phyloP scores from a whole-genome alignment of 2,113 vertebrate genomes.

The Triplophysa dalaica region DNA sequence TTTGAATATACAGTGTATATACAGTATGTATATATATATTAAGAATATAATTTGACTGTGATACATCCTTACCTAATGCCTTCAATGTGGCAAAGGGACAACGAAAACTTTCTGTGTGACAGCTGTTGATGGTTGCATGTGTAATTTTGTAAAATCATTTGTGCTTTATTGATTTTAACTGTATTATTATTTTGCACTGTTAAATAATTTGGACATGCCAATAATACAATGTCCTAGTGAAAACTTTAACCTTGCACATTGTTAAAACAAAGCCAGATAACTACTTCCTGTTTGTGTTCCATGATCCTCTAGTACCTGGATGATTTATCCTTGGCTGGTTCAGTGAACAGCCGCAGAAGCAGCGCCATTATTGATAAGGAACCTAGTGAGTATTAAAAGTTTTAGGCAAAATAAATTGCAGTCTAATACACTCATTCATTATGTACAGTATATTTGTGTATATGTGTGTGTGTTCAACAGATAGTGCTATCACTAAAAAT shows the following conservation, averaged over 20 bases:
- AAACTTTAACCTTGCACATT: not conserved
- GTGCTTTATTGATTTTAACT: too few species aligned
- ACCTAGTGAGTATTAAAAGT: slow-evolving; percentile 67
- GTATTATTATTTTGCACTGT: too few species aligned
- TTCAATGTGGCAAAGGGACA: too few species aligned
- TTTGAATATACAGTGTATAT: not conserved
- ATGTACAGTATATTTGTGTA: not conserved
- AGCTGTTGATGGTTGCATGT: too few species aligned
- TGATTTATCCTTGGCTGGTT: slow-evolving; percentile 76
- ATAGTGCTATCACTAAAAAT: slow-evolving; percentile 77
- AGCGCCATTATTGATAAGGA: slow-evolving; percentile 85
- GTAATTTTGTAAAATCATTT: too few species aligned
- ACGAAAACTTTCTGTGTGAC: too few species aligned
- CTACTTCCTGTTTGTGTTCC: not conserved
- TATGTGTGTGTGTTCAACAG: slow-evolving; percentile 35
- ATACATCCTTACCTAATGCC: too few species aligned
- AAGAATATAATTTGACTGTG: too few species aligned
- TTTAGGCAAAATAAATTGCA: not conserved
- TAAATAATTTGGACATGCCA: too few species aligned
- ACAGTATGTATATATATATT: too few species aligned
- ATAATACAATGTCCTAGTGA: not conserved
- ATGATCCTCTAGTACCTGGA: slow-evolving; percentile 80
- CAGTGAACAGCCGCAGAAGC: slow-evolving; percentile 78
- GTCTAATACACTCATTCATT: not conserved
- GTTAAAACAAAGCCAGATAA: not conserved